phyloP scores from a whole-genome alignment of 35 echinoderm and acorn worm genomes.

The Ophioderma brevispina region DNA sequence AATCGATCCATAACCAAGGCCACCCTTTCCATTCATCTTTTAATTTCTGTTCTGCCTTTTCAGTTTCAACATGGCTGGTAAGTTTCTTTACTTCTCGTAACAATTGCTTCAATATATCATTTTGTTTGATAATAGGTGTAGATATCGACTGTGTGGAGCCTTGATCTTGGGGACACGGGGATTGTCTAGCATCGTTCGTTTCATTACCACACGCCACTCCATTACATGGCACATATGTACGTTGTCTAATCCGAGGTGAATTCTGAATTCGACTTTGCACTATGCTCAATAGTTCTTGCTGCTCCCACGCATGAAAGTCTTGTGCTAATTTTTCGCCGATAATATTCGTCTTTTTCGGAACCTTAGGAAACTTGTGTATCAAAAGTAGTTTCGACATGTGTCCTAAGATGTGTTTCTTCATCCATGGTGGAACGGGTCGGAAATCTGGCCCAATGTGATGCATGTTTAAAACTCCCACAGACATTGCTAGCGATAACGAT shows the following conservation, averaged over 20 bases:
- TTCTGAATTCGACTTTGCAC: background rate
- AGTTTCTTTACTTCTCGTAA: background rate
- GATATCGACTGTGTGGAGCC: background rate
- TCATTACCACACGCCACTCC: background rate
- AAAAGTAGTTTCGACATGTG: slow-evolving; percentile 41
- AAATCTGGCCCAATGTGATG: slow-evolving; percentile 80
- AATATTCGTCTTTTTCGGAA: background rate
- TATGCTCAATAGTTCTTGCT: slow-evolving; percentile 60
- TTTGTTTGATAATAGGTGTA: background rate
- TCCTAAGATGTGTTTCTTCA: slow-evolving; percentile 67
- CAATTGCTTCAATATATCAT: background rate
- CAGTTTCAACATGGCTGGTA: background rate
- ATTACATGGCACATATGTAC: background rate
- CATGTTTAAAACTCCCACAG: slow-evolving; percentile 82
- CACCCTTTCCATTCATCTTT: slow-evolving; percentile 27
- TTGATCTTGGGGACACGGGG: background rate
- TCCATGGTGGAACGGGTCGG: slow-evolving; percentile 82
- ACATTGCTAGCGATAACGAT: slow-evolving; percentile 85
- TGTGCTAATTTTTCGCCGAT: slow-evolving; percentile 29
- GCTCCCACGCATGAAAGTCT: slow-evolving; percentile 75
- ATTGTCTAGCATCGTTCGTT: background rate
- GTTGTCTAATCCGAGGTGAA: background rate
- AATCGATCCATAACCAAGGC: slow-evolving; percentile 82
- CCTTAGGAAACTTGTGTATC: background rate
- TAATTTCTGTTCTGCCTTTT: background rate